Evolutionary conservation across 2,113 vertebrate species (phyloP), one percentile per base, ranked within the genome.

Genomic region (Alaudala cheleensis): DNA sequence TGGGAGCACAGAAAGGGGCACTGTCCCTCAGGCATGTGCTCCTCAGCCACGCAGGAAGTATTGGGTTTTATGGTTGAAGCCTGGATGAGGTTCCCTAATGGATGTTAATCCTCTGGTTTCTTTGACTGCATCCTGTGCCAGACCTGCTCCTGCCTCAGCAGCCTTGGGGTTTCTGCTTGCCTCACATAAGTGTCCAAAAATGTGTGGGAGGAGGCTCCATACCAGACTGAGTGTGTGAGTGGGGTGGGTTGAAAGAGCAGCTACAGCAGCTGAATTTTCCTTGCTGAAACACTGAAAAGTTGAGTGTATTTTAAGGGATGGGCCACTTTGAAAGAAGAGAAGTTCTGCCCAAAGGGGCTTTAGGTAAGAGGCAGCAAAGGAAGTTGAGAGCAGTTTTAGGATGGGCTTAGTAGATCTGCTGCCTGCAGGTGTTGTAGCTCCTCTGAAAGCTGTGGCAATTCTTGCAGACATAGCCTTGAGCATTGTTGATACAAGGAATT

Each of bases 1-100:
- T 94, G 90, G 85, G 88, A 94, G 86, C 82, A n/a, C 72, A 96
- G 64, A 97, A 96, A 92, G 92, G 67, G 72, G 28, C 23, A 64
- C 93, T 95, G 95, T 97, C 96, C 90, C 71, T 74, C 81, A 73
- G 94, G 74, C 95, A 56, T 90, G 88, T 19, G 71, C 67, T 91
- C 67, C 57, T 83, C 90, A 71, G 90, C 92, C 92, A 57, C 1
- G 2, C 85, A 88, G 96, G 93, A 97, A 95, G 37, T 19, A 51
- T 74, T 88, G 65, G 81, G 81, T 29, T 96, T 92, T 86, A 49
- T 56, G 56, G 86, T 64, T 94, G 92, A 96, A 88, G 92, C 64
- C 88, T 90, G 93, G 40, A 80, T 71, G 92, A 93, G 71, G 60
- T 81, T 95, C 72, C 47, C 65, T 71, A 78, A 83, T 86, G 85